Evolutionary conservation across 2,113 vertebrate genomes (phyloP).

Genomic region (Corythoichthys haematopterus): DNA sequence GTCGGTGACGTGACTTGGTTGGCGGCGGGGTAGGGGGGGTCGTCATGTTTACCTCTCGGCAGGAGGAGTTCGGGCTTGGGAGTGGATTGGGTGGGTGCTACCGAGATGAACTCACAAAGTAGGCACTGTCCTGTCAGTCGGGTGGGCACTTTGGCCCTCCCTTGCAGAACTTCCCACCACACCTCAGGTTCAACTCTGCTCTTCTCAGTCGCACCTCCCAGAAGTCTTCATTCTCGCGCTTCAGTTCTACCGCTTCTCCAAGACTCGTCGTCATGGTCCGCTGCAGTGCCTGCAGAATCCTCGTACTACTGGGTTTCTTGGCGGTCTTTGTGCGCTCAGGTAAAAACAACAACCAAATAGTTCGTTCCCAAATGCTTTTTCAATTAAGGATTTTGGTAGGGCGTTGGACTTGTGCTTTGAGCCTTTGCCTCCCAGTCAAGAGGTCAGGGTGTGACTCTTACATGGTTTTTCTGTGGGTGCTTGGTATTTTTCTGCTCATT

Average conservation of each 20-base stretch:
- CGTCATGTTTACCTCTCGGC: slow-evolving; percentile 17
- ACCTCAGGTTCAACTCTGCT: not conserved
- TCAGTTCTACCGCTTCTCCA: slow-evolving; percentile 27
- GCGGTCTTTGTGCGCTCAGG: slow-evolving; percentile 62
- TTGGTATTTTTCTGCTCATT: not conserved
- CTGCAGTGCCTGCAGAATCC: slow-evolving; percentile 49
- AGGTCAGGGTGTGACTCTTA: not conserved
- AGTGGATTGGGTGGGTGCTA: slow-evolving; percentile 45
- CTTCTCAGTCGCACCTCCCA: slow-evolving; percentile 38
- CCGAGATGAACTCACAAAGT: slow-evolving; percentile 68
- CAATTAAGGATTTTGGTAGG: not conserved
- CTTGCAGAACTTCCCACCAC: slow-evolving; percentile 9
- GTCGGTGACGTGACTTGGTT: slow-evolving; percentile 12
- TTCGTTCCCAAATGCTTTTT: not conserved
- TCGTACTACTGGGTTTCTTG: slow-evolving; percentile 58
- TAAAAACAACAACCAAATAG: slow-evolving; percentile 36
- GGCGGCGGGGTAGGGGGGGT: slow-evolving; percentile 8
- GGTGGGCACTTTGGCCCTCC: slow-evolving; percentile 48
- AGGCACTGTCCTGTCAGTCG: slow-evolving; percentile 60
- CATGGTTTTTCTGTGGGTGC: no score
- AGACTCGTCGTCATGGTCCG: slow-evolving; percentile 58
- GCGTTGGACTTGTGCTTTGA: not conserved
- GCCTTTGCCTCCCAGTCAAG: not conserved
- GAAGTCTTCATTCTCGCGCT: slow-evolving; percentile 13
- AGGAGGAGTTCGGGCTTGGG: slow-evolving; percentile 24